phyloP scores from a whole-genome alignment of 1,140 invertebrate species.

The Agrypnia vestita region DNA sequence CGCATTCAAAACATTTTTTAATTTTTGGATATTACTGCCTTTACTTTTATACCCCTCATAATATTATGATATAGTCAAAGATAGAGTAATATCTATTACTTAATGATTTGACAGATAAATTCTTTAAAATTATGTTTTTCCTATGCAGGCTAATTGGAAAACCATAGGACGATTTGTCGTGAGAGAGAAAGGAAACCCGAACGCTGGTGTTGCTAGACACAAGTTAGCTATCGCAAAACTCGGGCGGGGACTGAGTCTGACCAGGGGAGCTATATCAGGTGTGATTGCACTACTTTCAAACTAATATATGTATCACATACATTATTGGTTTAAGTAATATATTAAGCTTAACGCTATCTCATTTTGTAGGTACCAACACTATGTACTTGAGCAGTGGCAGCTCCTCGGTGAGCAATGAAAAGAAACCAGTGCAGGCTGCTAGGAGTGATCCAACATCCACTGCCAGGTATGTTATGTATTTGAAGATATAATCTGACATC shows the following conservation, averaged over 20 bases:
- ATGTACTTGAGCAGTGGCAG: constrained; percentile 30
- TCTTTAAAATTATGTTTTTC: constrained; percentile 8
- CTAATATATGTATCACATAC: no score
- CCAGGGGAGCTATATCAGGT: constrained; percentile 75
- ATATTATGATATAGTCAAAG: no score
- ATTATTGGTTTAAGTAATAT: no score
- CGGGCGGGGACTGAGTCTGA: constrained; percentile 80
- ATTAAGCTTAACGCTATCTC: no score
- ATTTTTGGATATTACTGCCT: no score
- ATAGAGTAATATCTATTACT: no score
- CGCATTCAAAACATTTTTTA: no score
- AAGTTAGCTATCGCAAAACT: constrained; percentile 76
- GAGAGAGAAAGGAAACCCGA: constrained; percentile 76
- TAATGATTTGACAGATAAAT: no score
- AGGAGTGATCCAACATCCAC: constrained; percentile 80
- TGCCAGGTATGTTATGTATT: constrained; percentile 49
- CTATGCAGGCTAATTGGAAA: constrained; percentile 88
- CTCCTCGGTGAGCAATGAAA: constrained; percentile 61
- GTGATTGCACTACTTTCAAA: constrained; percentile 2
- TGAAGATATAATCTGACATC: not conserved
- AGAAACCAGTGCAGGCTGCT: constrained; percentile 76
- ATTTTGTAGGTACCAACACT: constrained; percentile 12
- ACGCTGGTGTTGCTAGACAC: constrained; percentile 70
- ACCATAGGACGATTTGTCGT: constrained; percentile 87
- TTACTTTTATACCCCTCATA: no score